A percentile compares a stretch with the other conserved stretches of the same genome.
These are phyloP conservation scores for Perca schrenkii DNA, from an alignment of 2,113 vertebrate genomes.

Conservation along the genomic window DNA sequence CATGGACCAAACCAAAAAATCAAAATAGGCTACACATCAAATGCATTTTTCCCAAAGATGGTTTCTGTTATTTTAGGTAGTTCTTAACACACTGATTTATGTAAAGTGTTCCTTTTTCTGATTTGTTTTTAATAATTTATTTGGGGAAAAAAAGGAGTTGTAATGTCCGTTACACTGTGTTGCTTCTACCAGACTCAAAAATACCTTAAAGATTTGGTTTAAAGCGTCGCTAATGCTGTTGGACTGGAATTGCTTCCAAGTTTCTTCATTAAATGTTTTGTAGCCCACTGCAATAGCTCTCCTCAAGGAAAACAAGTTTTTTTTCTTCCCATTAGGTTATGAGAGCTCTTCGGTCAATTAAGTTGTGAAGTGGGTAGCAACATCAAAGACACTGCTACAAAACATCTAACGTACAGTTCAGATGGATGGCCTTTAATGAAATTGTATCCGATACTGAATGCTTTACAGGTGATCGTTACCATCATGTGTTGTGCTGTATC, in stretches of 20 bases:
- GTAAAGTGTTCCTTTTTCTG: too few species aligned
- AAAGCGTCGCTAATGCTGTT: neutral
- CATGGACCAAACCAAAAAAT: too few species aligned
- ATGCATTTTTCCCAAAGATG: too few species aligned
- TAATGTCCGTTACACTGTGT: neutral
- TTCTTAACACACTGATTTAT: too few species aligned
- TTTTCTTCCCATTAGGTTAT: neutral
- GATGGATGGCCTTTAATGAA: neutral
- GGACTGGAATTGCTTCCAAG: neutral
- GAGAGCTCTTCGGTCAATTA: slow-evolving; percentile 13
- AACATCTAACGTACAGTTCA: slow-evolving; percentile 10
- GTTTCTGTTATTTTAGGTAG: too few species aligned
- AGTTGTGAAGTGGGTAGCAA: neutral
- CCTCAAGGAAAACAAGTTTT: neutral
- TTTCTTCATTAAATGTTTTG: neutral
- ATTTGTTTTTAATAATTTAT: too few species aligned
- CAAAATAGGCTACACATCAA: too few species aligned
- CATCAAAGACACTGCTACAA: slow-evolving; percentile 21
- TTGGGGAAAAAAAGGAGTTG: too few species aligned
- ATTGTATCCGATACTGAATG: neutral
- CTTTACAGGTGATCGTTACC: neutral
- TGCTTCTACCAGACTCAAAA: neutral
- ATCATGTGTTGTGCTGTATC: neutral
- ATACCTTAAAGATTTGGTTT: neutral
- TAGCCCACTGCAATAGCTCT: neutral